Conservation (phyloP, 2,888 invertebrate species). For the Drosophila antonietae region DNA sequence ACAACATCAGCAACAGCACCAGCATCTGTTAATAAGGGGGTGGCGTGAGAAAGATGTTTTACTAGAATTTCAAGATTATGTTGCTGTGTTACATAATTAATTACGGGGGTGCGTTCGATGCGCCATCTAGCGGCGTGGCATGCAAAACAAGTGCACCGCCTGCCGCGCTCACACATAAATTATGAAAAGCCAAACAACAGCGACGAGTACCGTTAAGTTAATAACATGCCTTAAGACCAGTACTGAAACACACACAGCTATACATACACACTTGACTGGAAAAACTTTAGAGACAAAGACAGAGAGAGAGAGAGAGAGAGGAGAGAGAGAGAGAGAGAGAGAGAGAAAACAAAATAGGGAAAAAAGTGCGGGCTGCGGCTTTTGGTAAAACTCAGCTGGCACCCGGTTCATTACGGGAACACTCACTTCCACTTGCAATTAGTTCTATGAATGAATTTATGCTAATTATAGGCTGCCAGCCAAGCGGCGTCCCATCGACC, state of each 20-base stretch:
- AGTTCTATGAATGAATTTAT: constrained; percentile 78
- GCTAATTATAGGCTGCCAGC: constrained; percentile 68
- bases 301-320: not conserved
- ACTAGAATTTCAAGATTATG: constrained; percentile 28
- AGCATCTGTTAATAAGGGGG: constrained; percentile 65
- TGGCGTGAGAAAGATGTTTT: constrained; percentile 66
- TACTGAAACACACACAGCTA: constrained; percentile 46
- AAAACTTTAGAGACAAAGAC: not conserved
- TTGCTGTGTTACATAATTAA: constrained; percentile 74
- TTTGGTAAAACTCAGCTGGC: constrained; percentile 40
- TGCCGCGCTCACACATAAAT: constrained; percentile 73
- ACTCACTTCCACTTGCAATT: constrained; percentile 75
- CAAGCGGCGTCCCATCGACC: constrained; percentile 51
- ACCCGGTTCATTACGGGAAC: constrained; percentile 66
- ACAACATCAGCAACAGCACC: not conserved
- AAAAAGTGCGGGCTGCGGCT: constrained; percentile 43
- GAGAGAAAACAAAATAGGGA: constrained; percentile 3
- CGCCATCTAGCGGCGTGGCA: constrained; percentile 51
- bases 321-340: not conserved
- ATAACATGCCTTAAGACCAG: constrained; percentile 63
- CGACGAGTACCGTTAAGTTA: constrained; percentile 65
- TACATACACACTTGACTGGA: constrained; percentile 1
- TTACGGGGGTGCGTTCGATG: constrained; percentile 53
- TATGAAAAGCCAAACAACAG: constrained; percentile 68
- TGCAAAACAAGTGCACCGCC: constrained; percentile 72